Evolutionary conservation across 2,113 vertebrate genomes (phyloP), one percentile per base, ranked within the genome.

Genomic region (Corapipo altera): DNA sequence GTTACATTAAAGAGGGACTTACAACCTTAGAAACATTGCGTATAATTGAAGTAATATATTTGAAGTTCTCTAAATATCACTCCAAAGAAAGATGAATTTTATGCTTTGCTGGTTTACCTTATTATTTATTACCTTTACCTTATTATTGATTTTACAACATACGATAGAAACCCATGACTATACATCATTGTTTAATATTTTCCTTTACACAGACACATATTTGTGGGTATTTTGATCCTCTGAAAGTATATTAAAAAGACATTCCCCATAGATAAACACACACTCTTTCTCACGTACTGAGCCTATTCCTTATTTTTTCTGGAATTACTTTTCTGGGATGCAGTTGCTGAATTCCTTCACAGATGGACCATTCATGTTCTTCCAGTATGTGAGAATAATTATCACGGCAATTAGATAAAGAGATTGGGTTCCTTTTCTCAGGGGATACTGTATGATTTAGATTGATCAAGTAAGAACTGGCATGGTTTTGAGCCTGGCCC

Each of bases 351-450:
- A 90, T 94, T 85, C 43, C 33, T 96, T 91, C 88, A 83, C 93
- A 95, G 88, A 91, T 88, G 88, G 67, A 44, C 78, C 5, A 4
- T 86, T 93, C 41, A 69, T 88, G 9, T 74, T 95, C 67, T 83
- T 88, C 67, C 27, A 41, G 15, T 80, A 23, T 51, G 62, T n/a
- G 51, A 85, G 77, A 85, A 83, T 55, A 91, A 94, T 93, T 91
- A 85, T 88, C 55, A 52, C 9, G 70, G 67, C 75, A 95, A 86
- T 94, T 85, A 91, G 58, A 82, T 65, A 28, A 85, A 91, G 78
- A 62, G 72, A 59, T 57, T 76, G 43, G 65, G 51, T 83, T 96
- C 66, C 23, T 46, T 91, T 93, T 83, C 91, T 35, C 39, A 7
- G 37, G 75, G 72, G 88, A 80, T 85, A 32, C 43, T 43, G 35